These are phyloP conservation scores for Lamproptera curius DNA, from an alignment of 2,888 invertebrate genomes.

Conservation along the genomic window DNA sequence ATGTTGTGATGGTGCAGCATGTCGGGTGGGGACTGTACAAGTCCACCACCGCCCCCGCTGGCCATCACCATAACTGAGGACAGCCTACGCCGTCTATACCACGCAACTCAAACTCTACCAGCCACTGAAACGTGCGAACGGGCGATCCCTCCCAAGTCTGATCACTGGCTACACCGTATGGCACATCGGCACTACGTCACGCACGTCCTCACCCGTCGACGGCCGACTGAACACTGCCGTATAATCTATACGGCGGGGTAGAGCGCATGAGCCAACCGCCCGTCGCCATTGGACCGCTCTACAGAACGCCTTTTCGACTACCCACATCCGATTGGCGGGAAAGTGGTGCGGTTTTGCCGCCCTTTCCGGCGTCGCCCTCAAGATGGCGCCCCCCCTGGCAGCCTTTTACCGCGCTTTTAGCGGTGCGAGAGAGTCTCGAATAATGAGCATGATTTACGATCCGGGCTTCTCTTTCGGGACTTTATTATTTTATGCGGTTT, in stretches of 20 bases:
- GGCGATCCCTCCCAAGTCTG: too few species aligned
- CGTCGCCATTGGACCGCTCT: conserved; percentile 49
- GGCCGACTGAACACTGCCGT: conserved; percentile 74
- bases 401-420: conserved; percentile 73
- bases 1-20: conserved; percentile 74
- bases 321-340: conserved; percentile 43
- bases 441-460: conserved; percentile 78
- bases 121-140: too few species aligned
- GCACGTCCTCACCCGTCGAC: conserved; percentile 54
- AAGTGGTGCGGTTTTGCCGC: conserved; percentile 62
- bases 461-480: conserved; percentile 54
- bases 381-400: conserved; percentile 73
- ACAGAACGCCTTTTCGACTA: conserved; percentile 61
- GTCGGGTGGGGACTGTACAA: conserved; percentile 76
- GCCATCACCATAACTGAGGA: conserved; percentile 67
- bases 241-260: conserved; percentile 69
- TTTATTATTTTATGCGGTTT: neutral
- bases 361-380: conserved; percentile 65
- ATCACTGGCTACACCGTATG: conserved; percentile 54
- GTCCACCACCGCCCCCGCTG: conserved; percentile 71
- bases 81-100: too few species aligned
- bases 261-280: conserved; percentile 65
- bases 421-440: conserved; percentile 43
- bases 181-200: conserved; percentile 40
- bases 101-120: too few species aligned